These are phyloP conservation scores for Leptinotarsa peninsularis DNA, from an alignment of 2,888 invertebrate species.

Conservation along the genomic window DNA sequence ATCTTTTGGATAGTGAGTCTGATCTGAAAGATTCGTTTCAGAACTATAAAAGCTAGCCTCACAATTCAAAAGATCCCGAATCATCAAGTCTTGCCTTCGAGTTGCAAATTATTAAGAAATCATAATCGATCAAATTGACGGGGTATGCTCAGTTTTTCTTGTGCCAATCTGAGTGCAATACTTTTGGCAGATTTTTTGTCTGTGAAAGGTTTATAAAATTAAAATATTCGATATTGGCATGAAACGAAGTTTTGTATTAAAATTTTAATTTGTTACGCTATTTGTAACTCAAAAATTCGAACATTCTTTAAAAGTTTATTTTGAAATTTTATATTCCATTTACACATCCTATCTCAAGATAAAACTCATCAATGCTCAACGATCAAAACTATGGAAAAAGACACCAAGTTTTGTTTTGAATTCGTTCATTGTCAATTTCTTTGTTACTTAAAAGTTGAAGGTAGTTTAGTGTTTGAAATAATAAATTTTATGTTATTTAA, in stretches of 20 bases:
- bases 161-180: slow-evolving; percentile 39
- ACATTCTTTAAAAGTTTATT: slow-evolving; percentile 1
- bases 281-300: slow-evolving; percentile 7
- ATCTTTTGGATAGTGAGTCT: slow-evolving; percentile 16
- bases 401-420: slow-evolving; percentile 40
- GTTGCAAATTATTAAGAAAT: background rate
- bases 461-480: slow-evolving; percentile 50
- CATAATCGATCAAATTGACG: background rate
- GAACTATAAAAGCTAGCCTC: background rate
- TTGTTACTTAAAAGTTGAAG: slow-evolving; percentile 46
- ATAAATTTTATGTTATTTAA: slow-evolving; percentile 44
- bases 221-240: slow-evolving; percentile 21
- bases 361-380: slow-evolving; percentile 45
- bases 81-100: slow-evolving; percentile 22
- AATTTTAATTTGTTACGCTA: slow-evolving; percentile 13
- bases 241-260: slow-evolving; percentile 7
- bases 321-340: slow-evolving; percentile 27
- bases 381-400: slow-evolving; percentile 42
- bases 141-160: slow-evolving; percentile 19
- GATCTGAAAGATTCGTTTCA: background rate
- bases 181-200: slow-evolving; percentile 29
- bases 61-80: slow-evolving; percentile 11
- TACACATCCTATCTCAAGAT: slow-evolving; percentile 27
- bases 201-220: slow-evolving; percentile 19
- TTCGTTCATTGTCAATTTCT: slow-evolving; percentile 37